These are phyloP conservation scores for Pentalonia nigronervosa DNA, from an alignment of 1,140 invertebrate genomes.

Conservation along the genomic window DNA sequence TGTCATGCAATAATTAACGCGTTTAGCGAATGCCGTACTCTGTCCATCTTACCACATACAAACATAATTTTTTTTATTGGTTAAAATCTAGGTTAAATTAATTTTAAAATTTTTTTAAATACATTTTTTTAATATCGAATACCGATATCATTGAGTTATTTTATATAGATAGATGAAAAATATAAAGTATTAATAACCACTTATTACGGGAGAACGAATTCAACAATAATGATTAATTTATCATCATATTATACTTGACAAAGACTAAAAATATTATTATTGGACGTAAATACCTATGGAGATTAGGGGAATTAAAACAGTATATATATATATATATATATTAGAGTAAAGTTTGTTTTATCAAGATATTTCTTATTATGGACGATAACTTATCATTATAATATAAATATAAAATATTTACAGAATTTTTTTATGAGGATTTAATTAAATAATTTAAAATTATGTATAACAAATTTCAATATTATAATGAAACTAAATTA, in stretches of 20 bases:
- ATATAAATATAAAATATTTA: background rate
- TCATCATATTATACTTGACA: background rate
- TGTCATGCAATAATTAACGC: background rate
- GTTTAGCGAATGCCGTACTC: background rate
- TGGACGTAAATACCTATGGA: background rate
- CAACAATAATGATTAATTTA: background rate
- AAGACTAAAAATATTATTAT: background rate
- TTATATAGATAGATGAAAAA: background rate
- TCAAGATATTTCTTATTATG: background rate
- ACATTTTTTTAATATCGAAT: no score
- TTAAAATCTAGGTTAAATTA: background rate
- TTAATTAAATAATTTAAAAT: slow-evolving; percentile 7
- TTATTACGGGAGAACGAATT: background rate
- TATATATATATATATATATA: background rate
- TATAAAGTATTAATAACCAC: background rate
- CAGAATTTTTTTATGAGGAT: background rate
- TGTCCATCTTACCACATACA: background rate
- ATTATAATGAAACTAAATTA: background rate
- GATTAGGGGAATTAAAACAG: background rate
- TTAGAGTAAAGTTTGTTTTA: background rate
- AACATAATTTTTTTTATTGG: background rate
- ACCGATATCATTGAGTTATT: background rate
- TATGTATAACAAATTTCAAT: background rate
- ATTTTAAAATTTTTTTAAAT: background rate
- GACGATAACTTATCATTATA: background rate